These are phyloP conservation scores for Cinclus cinclus DNA, from an alignment of 2,113 vertebrate species.

Conservation along the genomic window DNA sequence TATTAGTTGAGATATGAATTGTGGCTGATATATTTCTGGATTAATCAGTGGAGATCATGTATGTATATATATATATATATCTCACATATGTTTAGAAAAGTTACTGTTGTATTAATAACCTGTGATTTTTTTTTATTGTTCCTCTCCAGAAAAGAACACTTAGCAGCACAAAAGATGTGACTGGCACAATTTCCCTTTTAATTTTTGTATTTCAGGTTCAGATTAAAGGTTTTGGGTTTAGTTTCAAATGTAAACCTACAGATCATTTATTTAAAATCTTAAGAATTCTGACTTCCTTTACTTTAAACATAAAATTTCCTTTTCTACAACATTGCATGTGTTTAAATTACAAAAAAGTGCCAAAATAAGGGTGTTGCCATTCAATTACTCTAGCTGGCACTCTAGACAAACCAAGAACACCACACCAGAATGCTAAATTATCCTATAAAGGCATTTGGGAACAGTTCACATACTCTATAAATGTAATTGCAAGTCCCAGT, in stretches of 20 bases:
- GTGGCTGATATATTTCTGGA: neutral
- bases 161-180: neutral
- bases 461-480: neutral
- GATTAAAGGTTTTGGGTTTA: neutral
- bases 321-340: neutral
- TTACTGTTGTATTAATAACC: neutral
- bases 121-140: neutral
- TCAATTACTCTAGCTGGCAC: neutral
- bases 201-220: neutral
- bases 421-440: neutral
- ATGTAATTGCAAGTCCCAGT: neutral
- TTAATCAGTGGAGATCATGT: neutral
- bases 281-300: neutral
- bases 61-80: neutral
- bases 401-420: rapidly evolving
- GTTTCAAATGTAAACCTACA: neutral
- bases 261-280: neutral
- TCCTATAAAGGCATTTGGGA: neutral
- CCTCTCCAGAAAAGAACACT: neutral
- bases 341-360: neutral
- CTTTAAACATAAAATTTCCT: neutral
- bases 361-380: neutral
- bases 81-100: neutral
- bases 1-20: neutral
- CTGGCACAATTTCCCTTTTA: neutral